phyloP scores from a whole-genome alignment of 1,140 invertebrate species.

The Zaprionus africanus region DNA sequence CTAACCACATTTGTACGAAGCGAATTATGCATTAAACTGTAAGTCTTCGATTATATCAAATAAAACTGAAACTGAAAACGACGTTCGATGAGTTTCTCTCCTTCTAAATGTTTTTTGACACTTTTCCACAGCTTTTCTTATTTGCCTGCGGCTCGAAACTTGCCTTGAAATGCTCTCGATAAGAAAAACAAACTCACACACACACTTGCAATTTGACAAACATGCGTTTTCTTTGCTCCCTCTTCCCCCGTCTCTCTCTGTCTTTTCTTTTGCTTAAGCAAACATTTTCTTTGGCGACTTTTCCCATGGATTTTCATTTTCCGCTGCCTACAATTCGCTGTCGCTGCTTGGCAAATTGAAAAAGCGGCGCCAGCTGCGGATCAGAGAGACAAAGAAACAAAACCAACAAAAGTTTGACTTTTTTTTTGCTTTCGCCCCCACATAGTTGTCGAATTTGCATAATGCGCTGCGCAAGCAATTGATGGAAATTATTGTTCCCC shows the following conservation, averaged over 20 bases:
- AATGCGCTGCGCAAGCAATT: conserved; percentile 48
- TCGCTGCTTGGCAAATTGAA: conserved; percentile 15
- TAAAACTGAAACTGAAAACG: conserved; percentile 47
- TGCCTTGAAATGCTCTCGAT: neutral
- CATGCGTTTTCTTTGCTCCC: neutral
- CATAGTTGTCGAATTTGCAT: conserved; percentile 57
- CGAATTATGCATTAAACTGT: conserved; percentile 46
- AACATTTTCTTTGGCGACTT: conserved; percentile 47
- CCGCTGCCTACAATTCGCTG: conserved; percentile 21
- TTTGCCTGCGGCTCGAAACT: neutral
- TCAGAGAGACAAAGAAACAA: neutral
- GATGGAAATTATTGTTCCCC: conserved; percentile 28
- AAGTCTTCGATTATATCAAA: conserved; percentile 61
- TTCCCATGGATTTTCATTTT: conserved; percentile 49
- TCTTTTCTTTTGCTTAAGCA: conserved; percentile 26
- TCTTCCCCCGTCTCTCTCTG: neutral
- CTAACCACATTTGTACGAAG: conserved; percentile 62
- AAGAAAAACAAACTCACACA: conserved; percentile 31
- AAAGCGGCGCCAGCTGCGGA: conserved; percentile 43
- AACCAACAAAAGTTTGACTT: conserved; percentile 12
- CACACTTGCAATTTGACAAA: conserved; percentile 23
- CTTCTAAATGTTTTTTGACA: neutral
- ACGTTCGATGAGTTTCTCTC: neutral
- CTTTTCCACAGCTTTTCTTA: conserved; percentile 6
- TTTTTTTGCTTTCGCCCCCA: neutral